Percentiles rank a stretch among this genome's conserved stretches.
These are phyloP conservation scores for Ditylenchus dipsaci DNA, from an alignment of 1,140 invertebrate species.

Conservation along the genomic window DNA sequence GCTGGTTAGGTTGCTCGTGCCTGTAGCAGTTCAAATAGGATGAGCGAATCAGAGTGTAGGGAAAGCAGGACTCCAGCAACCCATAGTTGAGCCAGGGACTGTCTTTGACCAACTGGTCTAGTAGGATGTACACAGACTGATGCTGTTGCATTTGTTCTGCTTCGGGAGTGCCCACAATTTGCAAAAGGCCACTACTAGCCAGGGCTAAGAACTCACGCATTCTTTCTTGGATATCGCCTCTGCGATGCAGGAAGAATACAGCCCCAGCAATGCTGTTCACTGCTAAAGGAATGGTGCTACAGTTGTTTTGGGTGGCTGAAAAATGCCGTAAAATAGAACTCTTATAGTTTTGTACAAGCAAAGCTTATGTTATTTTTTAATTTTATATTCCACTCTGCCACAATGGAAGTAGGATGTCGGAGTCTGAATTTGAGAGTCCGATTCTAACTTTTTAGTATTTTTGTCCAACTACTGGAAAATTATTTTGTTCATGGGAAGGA, in stretches of 20 bases:
- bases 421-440: too few species aligned
- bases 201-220: conserved; percentile 93
- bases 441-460: too few species aligned
- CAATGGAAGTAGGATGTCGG: neutral
- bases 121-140: conserved; percentile 50
- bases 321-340: neutral
- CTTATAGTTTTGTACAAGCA: neutral
- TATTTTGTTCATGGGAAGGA: too few species aligned
- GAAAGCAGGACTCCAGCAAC: conserved; percentile 54
- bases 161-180: conserved; percentile 38
- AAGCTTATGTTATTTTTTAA: neutral
- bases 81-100: conserved; percentile 52
- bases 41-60: conserved; percentile 51
- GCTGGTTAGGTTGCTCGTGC: conserved; percentile 33
- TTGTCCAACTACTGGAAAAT: too few species aligned
- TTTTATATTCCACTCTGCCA: neutral
- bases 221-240: conserved; percentile 89
- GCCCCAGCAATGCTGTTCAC: conserved; percentile 93
- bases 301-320: conserved; percentile 73
- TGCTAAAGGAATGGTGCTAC: conserved; percentile 90
- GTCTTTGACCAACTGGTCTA: conserved; percentile 49
- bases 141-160: conserved; percentile 33
- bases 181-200: conserved; percentile 51
- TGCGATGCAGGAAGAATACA: conserved; percentile 86
- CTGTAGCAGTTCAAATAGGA: conserved; percentile 49